These are phyloP conservation scores for Hippopotamus amphibius DNA, from an alignment of 2,113 vertebrate species.

Conservation along the genomic window DNA sequence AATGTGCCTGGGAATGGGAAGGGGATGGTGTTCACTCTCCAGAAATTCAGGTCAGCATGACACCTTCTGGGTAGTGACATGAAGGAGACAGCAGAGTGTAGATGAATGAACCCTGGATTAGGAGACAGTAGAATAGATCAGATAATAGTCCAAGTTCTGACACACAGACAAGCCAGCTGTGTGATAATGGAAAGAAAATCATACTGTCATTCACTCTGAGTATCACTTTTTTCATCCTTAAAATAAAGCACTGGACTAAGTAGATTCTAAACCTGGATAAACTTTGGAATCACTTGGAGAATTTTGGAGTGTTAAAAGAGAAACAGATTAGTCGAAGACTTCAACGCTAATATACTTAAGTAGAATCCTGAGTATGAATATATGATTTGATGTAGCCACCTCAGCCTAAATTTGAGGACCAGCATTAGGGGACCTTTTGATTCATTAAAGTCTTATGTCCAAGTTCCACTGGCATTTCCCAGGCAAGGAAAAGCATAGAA, in stretches of 20 bases:
- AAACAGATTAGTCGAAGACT: neutral
- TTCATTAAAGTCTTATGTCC: neutral
- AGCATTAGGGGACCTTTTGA: neutral
- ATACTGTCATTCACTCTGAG: neutral
- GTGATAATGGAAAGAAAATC: neutral
- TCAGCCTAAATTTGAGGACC: neutral
- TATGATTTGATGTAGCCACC: neutral
- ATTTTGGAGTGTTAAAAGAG: neutral
- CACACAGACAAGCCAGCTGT: neutral
- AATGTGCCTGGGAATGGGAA: neutral
- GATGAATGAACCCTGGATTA: neutral
- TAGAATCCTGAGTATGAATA: neutral
- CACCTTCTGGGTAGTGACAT: neutral
- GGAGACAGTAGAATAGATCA: neutral
- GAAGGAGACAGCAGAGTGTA: neutral
- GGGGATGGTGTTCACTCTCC: neutral
- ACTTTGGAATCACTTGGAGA: conserved; percentile 16
- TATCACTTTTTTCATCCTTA: neutral
- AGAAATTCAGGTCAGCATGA: neutral
- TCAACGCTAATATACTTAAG: neutral
- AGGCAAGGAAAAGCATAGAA: neutral
- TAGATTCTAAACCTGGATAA: conserved; percentile 45
- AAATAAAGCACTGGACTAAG: neutral
- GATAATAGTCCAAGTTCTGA: neutral
- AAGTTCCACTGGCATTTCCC: neutral